These are phyloP conservation scores for Archips xylosteana DNA, from an alignment of 2,888 invertebrate species.

Conservation along the genomic window DNA sequence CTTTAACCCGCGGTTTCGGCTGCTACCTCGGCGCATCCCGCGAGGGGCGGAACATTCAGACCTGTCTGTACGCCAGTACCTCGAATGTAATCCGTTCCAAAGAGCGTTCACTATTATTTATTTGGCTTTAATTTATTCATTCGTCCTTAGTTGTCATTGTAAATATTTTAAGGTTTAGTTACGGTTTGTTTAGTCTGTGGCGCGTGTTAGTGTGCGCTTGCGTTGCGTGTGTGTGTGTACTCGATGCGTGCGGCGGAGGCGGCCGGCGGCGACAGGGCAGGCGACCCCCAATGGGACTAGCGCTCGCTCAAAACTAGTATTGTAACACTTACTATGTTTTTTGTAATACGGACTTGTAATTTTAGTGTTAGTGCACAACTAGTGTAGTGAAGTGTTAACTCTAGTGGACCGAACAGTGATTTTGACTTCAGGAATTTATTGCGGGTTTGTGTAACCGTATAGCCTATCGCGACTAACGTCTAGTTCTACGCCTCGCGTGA, in stretches of 20 bases:
- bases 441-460: slow-evolving; percentile 1
- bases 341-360: slow-evolving; percentile 57
- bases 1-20: slow-evolving; percentile 18
- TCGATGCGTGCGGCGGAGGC: slow-evolving; percentile 48
- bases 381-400: slow-evolving; percentile 61
- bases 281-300: slow-evolving; percentile 58
- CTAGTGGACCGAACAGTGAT: slow-evolving; percentile 44
- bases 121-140: slow-evolving; percentile 73
- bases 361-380: slow-evolving; percentile 68
- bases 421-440: slow-evolving; percentile 6
- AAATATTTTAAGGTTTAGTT: slow-evolving; percentile 43
- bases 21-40: slow-evolving; percentile 34
- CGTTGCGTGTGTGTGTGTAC: slow-evolving; percentile 47
- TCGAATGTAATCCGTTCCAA: slow-evolving; percentile 78
- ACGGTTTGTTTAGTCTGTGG: slow-evolving; percentile 41
- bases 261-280: slow-evolving; percentile 61
- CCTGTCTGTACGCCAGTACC: slow-evolving; percentile 56
- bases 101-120: slow-evolving; percentile 75
- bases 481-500: slow-evolving; percentile 2
- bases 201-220: slow-evolving; percentile 51
- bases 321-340: slow-evolving; percentile 52
- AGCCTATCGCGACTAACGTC: neutral
- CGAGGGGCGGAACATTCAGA: slow-evolving; percentile 54
- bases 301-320: slow-evolving; percentile 55
- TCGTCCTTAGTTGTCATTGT: slow-evolving; percentile 56